Evolutionary conservation across 2,113 vertebrate genomes (phyloP), one percentile per base, ranked within the genome.

Genomic region (Telmatochromis brachygnathus): DNA sequence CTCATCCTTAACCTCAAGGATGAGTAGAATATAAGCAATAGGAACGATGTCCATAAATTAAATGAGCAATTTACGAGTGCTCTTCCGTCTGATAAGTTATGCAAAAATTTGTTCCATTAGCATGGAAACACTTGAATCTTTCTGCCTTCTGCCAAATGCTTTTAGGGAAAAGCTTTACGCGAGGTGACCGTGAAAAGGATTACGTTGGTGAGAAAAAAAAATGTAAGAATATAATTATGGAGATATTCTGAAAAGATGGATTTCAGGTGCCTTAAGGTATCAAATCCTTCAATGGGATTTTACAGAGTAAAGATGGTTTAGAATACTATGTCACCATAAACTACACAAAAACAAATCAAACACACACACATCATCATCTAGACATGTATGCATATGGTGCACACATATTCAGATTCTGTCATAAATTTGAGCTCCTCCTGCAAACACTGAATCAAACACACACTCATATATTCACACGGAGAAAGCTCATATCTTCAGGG

Each of bases 401-500:
- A 45, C 15, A 21, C 26, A 49, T 47, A 35, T 37, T 68, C 17
- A 30, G 23, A 56, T 10, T 58, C 53, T 85, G 60, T 77, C 33
- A 70, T 37, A 30, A 14, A 55, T 53, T 85, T 42, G 10, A 8
- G 13, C 49, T 84, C 28, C 21, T 70, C 35, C 37, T 81, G 84
- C 70, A 88, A 65, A 89, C 83, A 62, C 62, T 58, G 17, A 80
- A 23, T 30, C 51, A 42, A 26, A 42, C 21, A 33, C 82, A 84
- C 55, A 21, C 56, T 26, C 4, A 70, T 51, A 80, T 65, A 84
- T 26, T 65, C 49, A 49, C 82, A 89, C 51, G 84, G 33, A 62
- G 42, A 77, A 28, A 42, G 62, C 37, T 91, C 82, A 86, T 94
- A 94, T 95, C 93, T 90, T 84, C 53, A 83, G 10, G 88, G 91